Percentiles rank a stretch among this genome's conserved stretches.
phyloP scores from a whole-genome alignment of 2,113 vertebrate species.

The Bothrops jararaca region DNA sequence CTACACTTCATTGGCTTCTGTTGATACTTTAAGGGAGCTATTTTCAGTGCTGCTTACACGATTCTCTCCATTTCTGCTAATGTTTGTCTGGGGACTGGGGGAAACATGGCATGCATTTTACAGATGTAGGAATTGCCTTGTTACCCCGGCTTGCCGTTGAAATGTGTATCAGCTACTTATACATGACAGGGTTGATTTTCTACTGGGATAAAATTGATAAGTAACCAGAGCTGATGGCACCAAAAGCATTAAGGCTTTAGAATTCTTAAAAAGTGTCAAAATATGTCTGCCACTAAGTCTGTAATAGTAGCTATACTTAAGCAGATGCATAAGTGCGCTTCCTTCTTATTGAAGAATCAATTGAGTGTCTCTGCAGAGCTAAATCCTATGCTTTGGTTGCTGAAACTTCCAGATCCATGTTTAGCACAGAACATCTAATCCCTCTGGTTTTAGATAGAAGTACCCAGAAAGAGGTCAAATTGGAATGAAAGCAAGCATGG shows the following conservation, averaged over 20 bases:
- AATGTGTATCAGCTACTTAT: not conserved
- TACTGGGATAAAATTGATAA: not conserved
- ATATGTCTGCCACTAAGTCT: not conserved
- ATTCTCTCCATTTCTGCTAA: not conserved
- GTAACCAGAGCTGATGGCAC: not conserved
- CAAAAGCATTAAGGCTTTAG: not conserved
- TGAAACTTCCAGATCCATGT: not conserved
- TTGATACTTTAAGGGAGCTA: not conserved
- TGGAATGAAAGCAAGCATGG: not conserved
- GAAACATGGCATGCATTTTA: not conserved
- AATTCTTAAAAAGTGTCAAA: not conserved
- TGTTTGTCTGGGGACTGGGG: not conserved
- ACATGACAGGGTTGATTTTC: not conserved
- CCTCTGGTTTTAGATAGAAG: not conserved
- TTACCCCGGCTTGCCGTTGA: not conserved
- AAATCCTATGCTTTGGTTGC: not conserved
- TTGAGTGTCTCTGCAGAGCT: not conserved
- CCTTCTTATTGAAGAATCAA: not conserved
- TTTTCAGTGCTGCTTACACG: not conserved
- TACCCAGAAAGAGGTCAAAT: not conserved
- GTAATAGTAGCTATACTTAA: not conserved
- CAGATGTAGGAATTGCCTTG: not conserved
- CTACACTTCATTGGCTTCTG: not conserved
- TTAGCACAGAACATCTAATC: not conserved
- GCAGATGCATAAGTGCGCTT: not conserved